phyloP scores from a whole-genome alignment of 2,888 invertebrate species.

The Calliphora vomitoria region DNA sequence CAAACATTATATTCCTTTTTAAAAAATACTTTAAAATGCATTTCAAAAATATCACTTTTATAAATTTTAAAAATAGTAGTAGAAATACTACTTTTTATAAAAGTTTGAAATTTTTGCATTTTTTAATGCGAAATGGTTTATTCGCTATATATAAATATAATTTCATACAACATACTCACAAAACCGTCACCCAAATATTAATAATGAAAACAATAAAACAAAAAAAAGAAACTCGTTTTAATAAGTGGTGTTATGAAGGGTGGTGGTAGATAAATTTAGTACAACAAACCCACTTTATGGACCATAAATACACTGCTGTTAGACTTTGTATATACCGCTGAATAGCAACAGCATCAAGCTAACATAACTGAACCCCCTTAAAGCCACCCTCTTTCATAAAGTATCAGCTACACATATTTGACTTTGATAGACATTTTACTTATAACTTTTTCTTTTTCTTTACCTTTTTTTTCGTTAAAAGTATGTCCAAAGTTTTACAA shows the following conservation, averaged over 20 bases:
- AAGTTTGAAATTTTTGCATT: too few species aligned
- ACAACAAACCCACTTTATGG: slow-evolving; percentile 66
- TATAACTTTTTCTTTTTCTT: slow-evolving; percentile 29
- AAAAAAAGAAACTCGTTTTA: slow-evolving; percentile 35
- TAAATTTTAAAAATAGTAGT: too few species aligned
- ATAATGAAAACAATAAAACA: not conserved
- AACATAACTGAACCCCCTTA: slow-evolving; percentile 38
- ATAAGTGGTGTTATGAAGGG: slow-evolving; percentile 67
- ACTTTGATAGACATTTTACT: slow-evolving; percentile 65
- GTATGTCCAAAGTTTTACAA: slow-evolving; percentile 7
- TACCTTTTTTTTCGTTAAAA: slow-evolving; percentile 8
- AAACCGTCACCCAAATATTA: slow-evolving; percentile 16
- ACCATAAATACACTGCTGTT: slow-evolving; percentile 43
- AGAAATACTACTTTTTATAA: too few species aligned
- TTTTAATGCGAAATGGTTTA: slow-evolving; percentile 19
- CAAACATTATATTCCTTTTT: too few species aligned
- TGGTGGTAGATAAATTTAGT: slow-evolving; percentile 51
- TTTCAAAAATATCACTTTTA: too few species aligned
- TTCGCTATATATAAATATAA: slow-evolving; percentile 20
- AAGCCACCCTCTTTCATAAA: not conserved
- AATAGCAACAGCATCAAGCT: slow-evolving; percentile 41
- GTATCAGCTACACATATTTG: slow-evolving; percentile 57
- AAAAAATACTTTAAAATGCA: too few species aligned
- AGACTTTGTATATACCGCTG: slow-evolving; percentile 14
- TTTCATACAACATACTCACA: slow-evolving; percentile 28